These are phyloP conservation scores for Narcine bancroftii DNA, from an alignment of 2,113 vertebrate genomes.

Conservation along the genomic window DNA sequence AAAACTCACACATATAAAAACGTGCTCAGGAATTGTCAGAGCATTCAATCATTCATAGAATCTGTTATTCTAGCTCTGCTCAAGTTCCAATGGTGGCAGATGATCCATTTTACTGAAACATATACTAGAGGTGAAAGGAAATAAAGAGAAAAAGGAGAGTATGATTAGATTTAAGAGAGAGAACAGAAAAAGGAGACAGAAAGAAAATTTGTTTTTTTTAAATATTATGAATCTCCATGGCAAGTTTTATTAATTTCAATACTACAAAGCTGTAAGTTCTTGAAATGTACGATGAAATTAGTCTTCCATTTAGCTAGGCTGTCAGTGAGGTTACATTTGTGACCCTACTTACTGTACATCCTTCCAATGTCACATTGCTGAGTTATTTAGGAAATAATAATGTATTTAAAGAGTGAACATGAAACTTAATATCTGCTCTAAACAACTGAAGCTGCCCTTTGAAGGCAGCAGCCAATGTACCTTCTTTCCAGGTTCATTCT, in stretches of 20 bases:
- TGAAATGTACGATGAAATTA: background rate
- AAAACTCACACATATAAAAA: too few species aligned
- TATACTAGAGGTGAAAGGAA: background rate
- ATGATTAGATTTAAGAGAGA: background rate
- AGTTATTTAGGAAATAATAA: background rate
- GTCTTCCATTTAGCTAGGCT: background rate
- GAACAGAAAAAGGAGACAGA: background rate
- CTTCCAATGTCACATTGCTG: background rate
- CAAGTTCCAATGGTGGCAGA: too few species aligned
- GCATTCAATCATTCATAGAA: too few species aligned
- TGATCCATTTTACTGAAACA: too few species aligned
- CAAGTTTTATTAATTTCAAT: background rate
- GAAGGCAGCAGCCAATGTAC: slow-evolving; percentile 49
- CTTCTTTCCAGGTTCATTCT: slow-evolving; percentile 61
- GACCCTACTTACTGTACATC: background rate
- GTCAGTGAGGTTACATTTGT: background rate
- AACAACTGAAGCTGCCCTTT: background rate
- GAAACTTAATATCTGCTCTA: background rate
- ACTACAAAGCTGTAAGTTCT: background rate
- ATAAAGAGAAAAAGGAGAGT: background rate
- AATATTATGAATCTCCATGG: background rate
- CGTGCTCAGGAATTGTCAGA: too few species aligned
- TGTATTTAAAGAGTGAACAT: background rate
- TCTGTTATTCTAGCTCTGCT: too few species aligned
- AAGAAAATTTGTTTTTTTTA: background rate